Evolutionary conservation across 1,140 invertebrate genomes (phyloP).

Genomic region (Hycleus cichorii): DNA sequence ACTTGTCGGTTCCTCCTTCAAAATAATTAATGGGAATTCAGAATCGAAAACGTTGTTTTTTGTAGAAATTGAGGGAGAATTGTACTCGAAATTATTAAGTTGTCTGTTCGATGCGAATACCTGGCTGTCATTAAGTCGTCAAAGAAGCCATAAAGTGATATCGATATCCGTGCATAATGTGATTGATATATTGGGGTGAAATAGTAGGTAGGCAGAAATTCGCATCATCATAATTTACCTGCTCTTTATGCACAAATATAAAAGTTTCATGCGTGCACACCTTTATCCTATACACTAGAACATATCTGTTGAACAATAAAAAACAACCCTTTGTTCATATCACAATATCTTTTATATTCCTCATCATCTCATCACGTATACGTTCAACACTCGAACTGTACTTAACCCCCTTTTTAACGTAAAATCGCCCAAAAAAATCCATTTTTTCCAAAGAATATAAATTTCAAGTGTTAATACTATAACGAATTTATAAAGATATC

Average conservation of each 20-base stretch:
- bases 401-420: too few relatives aligned
- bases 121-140: conserved; percentile 15
- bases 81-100: too few relatives aligned
- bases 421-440: too few relatives aligned
- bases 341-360: background rate
- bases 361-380: too few relatives aligned
- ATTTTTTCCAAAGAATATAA: too few relatives aligned
- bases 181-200: conserved; percentile 21
- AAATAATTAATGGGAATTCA: too few relatives aligned
- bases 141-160: conserved; percentile 7
- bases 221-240: conserved; percentile 17
- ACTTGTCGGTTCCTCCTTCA: too few relatives aligned
- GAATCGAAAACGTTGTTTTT: too few relatives aligned
- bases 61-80: too few relatives aligned
- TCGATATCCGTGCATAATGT: conserved; percentile 21
- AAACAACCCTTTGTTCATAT: background rate
- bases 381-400: too few relatives aligned
- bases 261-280: conserved; percentile 19
- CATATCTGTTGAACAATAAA: background rate
- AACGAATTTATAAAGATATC: too few relatives aligned
- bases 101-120: background rate
- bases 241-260: conserved; percentile 19
- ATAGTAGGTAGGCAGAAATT: conserved; percentile 8
- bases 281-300: conserved; percentile 3
- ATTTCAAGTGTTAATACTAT: too few relatives aligned